Conservation (phyloP, 92 coral and sea anemone species). For the Siderastrea siderea region DNA sequence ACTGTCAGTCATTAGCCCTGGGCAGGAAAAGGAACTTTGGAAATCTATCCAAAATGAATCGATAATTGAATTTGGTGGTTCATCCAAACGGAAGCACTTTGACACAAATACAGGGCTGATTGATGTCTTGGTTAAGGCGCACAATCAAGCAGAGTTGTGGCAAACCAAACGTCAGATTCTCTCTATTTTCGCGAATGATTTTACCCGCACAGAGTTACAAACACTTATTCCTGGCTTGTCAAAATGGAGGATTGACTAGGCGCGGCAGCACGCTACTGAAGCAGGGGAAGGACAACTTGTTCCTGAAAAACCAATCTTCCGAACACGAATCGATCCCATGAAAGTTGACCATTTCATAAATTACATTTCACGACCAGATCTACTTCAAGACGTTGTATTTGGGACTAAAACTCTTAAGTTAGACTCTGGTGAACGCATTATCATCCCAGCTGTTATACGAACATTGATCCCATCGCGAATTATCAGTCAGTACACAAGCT, state of each 20-base stretch:
- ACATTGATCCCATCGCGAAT: slow-evolving; percentile 67
- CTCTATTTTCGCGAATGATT: slow-evolving; percentile 65
- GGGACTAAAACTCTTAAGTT: too few species aligned
- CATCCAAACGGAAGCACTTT: slow-evolving; percentile 27
- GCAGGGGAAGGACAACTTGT: slow-evolving; percentile 62
- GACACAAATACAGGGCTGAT: slow-evolving; percentile 49
- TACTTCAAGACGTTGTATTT: slow-evolving; percentile 64
- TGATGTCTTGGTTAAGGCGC: slow-evolving; percentile 57
- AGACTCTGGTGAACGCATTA: slow-evolving; percentile 59
- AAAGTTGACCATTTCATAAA: slow-evolving; percentile 68
- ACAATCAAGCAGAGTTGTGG: slow-evolving; percentile 55
- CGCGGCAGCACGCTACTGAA: slow-evolving; percentile 56
- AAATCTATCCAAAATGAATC: slow-evolving; percentile 13
- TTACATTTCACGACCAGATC: slow-evolving; percentile 53
- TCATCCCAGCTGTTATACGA: slow-evolving; percentile 64
- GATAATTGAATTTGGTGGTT: background rate
- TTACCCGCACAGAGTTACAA: slow-evolving; percentile 24
- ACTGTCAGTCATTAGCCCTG: slow-evolving; percentile 55
- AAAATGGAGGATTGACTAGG: slow-evolving; percentile 64
- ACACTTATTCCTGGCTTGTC: slow-evolving; percentile 54
- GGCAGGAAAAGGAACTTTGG: slow-evolving; percentile 63
- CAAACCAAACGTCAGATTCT: slow-evolving; percentile 65
- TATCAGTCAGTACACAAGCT: slow-evolving; percentile 53
- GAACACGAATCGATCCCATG: slow-evolving; percentile 44
- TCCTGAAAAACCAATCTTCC: slow-evolving; percentile 12